A percentile compares a stretch with the other conserved stretches of the same genome.
These are phyloP conservation scores for Thyatira batis DNA, from an alignment of 2,888 invertebrate species.

Conservation along the genomic window DNA sequence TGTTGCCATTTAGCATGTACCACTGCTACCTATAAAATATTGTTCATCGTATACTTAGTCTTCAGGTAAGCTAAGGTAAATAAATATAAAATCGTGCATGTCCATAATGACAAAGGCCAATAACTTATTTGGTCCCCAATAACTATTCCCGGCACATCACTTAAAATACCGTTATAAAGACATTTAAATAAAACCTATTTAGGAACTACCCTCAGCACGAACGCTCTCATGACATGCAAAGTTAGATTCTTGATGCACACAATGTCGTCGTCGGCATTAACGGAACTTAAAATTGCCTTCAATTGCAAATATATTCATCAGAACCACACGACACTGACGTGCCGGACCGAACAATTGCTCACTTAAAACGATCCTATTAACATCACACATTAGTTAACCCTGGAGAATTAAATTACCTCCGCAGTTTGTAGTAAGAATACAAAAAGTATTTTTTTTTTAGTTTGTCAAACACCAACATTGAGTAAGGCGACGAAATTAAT, in stretches of 20 bases:
- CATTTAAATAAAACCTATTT: neutral
- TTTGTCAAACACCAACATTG: too few species aligned
- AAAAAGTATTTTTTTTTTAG: too few species aligned
- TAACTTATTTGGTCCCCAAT: too few species aligned
- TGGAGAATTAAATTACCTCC: neutral
- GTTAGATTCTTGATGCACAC: neutral
- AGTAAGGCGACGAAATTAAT: too few species aligned
- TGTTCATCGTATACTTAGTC: too few species aligned
- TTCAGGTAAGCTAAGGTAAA: too few species aligned
- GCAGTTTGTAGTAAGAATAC: neutral
- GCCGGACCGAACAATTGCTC: neutral
- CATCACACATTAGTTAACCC: neutral
- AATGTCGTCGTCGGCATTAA: neutral
- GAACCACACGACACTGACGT: conserved; percentile 1
- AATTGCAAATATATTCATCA: neutral
- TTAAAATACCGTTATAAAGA: neutral
- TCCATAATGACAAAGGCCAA: too few species aligned
- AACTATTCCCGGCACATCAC: neutral
- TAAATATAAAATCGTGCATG: too few species aligned
- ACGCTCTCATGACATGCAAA: neutral
- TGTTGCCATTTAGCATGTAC: too few species aligned
- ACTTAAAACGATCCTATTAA: neutral
- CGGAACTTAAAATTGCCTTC: neutral
- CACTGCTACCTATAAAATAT: too few species aligned
- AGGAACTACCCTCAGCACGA: neutral